These are phyloP conservation scores for Mesembrinibis cayennensis DNA, from an alignment of 2,113 vertebrate genomes.

Conservation along the genomic window DNA sequence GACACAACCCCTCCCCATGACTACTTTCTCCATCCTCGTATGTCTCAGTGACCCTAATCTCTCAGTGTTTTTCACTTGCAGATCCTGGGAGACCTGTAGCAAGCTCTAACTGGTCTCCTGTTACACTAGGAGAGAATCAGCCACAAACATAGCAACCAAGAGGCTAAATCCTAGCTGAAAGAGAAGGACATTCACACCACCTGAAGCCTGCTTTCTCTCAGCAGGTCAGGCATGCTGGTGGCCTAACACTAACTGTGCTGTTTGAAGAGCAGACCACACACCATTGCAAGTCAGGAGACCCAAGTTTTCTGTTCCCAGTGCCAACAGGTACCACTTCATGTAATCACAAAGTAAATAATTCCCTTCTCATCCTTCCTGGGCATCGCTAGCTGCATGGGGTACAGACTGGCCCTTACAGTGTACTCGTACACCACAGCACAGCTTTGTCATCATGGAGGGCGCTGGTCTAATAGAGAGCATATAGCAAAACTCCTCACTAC, in stretches of 20 bases:
- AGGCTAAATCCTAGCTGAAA: background rate
- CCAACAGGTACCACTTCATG: background rate
- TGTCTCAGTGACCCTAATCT: background rate
- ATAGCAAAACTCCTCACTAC: background rate
- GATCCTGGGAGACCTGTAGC: background rate
- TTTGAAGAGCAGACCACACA: background rate
- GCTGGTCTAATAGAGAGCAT: fast-evolving
- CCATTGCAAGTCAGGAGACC: background rate
- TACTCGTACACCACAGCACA: background rate
- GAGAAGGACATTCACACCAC: background rate
- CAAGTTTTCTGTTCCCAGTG: background rate
- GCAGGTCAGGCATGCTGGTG: background rate
- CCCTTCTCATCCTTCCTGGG: background rate
- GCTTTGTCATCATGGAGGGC: fast-evolving
- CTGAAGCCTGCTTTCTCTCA: background rate
- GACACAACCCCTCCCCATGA: background rate
- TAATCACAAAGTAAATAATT: background rate
- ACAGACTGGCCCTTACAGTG: background rate
- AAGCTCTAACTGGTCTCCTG: background rate
- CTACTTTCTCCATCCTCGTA: background rate
- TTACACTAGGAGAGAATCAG: background rate
- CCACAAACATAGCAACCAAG: background rate
- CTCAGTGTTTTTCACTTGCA: background rate
- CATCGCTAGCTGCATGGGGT: background rate
- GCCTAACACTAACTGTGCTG: background rate